phyloP scores from a whole-genome alignment of 1,140 invertebrate species.

The Anadara kagoshimensis region DNA sequence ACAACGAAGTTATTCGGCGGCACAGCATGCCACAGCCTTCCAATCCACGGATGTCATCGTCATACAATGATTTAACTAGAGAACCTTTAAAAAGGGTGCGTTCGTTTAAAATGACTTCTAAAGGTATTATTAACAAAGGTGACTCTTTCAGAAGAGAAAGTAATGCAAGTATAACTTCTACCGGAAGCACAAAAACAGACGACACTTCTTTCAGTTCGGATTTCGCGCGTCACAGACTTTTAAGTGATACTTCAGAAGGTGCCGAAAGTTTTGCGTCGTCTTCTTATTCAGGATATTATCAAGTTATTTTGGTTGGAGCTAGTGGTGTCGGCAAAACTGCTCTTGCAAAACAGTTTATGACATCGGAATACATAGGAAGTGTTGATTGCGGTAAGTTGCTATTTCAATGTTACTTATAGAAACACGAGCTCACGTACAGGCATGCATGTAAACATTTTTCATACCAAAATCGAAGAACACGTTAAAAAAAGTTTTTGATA shows the following conservation, averaged over 20 bases:
- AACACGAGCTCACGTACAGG: no score
- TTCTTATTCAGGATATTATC: conserved; percentile 74
- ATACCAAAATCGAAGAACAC: no score
- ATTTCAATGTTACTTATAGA: no score
- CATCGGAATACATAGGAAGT: conserved; percentile 84
- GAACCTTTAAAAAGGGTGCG: conserved; percentile 78
- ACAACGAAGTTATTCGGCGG: no score
- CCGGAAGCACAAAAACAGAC: conserved; percentile 1
- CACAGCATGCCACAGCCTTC: no score
- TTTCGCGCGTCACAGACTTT: neutral
- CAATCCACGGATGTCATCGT: no score
- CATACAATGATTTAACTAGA: no score
- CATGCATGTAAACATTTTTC: no score
- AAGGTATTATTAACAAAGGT: conserved; percentile 90
- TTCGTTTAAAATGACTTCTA: conserved; percentile 91
- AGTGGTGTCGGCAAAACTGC: conserved; percentile 93
- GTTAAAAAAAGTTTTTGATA: no score
- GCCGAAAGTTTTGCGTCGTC: neutral
- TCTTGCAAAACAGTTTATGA: conserved; percentile 92
- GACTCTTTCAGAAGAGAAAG: conserved; percentile 86
- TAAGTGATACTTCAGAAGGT: neutral
- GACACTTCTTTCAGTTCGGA: neutral
- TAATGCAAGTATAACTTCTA: conserved; percentile 31
- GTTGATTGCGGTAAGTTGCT: no score
- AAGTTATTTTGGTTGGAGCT: conserved; percentile 89